Percentiles rank a stretch among this genome's conserved stretches.
phyloP scores from a whole-genome alignment of 2,113 vertebrate genomes.

The Natator depressus region DNA sequence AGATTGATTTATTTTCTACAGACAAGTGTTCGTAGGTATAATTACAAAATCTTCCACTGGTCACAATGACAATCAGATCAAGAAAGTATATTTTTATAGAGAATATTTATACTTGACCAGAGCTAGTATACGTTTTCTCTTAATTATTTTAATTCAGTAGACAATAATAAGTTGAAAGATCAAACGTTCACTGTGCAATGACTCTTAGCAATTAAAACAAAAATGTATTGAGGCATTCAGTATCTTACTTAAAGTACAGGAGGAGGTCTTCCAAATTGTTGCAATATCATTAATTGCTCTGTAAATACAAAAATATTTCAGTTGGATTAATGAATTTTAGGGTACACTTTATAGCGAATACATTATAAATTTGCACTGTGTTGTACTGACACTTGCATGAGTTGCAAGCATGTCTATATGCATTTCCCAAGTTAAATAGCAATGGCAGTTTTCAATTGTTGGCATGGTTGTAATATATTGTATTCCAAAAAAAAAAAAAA shows the following conservation, averaged over 20 bases:
- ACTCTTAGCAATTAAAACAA: slow-evolving; percentile 21
- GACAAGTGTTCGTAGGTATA: neutral
- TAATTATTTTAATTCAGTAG: neutral
- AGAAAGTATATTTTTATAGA: neutral
- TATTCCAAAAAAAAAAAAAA: neutral
- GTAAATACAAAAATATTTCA: neutral
- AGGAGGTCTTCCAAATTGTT: neutral
- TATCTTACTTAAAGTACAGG: neutral
- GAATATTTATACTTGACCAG: neutral
- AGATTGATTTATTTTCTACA: neutral
- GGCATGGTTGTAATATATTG: neutral
- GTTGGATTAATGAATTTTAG: neutral
- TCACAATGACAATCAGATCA: neutral
- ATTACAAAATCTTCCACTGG: neutral
- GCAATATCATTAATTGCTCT: neutral
- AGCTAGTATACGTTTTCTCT: neutral
- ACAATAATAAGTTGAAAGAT: neutral
- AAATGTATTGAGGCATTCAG: neutral
- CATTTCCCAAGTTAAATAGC: neutral
- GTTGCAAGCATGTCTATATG: neutral
- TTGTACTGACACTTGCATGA: slow-evolving; percentile 9
- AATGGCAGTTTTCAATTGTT: neutral
- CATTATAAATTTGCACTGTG: slow-evolving; percentile 3
- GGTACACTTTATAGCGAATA: neutral
- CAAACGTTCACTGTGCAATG: neutral